These are phyloP conservation scores for Salmo trutta DNA, from an alignment of 2,797 vertebrate genomes.

Conservation along the genomic window DNA sequence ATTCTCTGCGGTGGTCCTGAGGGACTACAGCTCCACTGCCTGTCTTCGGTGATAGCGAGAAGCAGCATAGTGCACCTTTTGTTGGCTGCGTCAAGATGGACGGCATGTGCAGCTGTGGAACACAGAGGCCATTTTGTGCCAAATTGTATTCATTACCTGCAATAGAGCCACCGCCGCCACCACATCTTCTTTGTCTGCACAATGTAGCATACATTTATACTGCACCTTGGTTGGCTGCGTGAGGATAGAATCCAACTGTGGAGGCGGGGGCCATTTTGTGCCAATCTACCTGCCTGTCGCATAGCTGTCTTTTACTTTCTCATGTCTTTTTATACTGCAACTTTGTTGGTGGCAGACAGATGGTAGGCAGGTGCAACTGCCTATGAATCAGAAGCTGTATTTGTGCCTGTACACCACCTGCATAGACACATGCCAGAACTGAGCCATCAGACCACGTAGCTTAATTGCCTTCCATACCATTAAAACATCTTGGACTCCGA, in stretches of 20 bases:
- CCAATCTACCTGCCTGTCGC: conserved; percentile 12
- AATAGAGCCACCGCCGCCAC: conserved; percentile 13
- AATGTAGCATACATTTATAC: conserved; percentile 10
- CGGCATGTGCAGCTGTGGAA: conserved; percentile 32
- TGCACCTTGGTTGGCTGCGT: conserved; percentile 5
- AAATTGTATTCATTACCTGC: conserved; percentile 48
- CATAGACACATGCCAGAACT: neutral
- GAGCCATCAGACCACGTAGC: neutral
- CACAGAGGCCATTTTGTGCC: conserved; percentile 55
- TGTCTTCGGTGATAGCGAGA: neutral
- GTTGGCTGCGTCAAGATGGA: conserved; percentile 28
- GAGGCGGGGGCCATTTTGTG: conserved; percentile 26
- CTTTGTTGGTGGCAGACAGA: neutral
- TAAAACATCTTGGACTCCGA: neutral
- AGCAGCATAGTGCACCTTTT: neutral
- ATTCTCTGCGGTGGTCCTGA: neutral
- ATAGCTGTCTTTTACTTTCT: neutral
- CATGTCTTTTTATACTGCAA: neutral
- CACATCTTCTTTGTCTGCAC: neutral
- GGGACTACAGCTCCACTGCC: neutral
- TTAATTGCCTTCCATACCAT: neutral
- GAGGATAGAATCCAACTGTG: neutral
- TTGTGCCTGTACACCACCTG: neutral
- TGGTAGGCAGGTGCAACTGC: neutral
- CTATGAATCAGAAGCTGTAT: neutral